Evolutionary conservation across 2,113 vertebrate species (phyloP).

Genomic region (Mormoops blainvillei): DNA sequence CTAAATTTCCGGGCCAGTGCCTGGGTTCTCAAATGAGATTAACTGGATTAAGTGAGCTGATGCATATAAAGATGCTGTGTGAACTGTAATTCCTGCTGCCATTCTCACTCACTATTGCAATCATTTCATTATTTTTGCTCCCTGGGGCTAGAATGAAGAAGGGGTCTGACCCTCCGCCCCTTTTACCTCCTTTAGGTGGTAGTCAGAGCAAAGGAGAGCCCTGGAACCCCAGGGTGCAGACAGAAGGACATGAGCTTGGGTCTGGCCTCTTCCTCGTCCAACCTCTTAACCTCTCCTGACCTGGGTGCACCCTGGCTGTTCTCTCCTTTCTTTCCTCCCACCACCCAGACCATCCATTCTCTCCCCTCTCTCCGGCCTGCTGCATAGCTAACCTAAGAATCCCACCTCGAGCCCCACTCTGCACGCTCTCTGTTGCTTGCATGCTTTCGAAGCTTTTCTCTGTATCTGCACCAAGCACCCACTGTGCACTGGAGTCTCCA

Average conservation of each 20-base stretch:
- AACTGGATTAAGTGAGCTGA: slow-evolving; percentile 38
- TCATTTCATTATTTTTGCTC: slow-evolving; percentile 29
- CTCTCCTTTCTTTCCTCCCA: background rate
- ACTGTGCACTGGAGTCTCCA: background rate
- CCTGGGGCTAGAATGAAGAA: background rate
- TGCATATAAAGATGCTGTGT: slow-evolving; percentile 28
- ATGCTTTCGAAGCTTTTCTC: background rate
- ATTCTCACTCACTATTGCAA: background rate
- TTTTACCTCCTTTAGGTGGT: background rate
- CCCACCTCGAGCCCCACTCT: background rate
- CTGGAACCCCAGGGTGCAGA: background rate
- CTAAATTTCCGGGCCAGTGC: background rate
- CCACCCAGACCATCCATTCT: background rate
- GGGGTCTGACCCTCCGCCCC: background rate
- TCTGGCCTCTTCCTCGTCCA: background rate
- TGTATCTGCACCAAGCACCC: background rate
- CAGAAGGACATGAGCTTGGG: background rate
- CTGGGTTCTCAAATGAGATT: slow-evolving; percentile 15
- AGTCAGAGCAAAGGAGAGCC: background rate
- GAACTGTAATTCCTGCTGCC: slow-evolving; percentile 35
- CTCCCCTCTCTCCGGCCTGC: background rate
- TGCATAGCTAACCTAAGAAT: background rate
- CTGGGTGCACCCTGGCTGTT: background rate
- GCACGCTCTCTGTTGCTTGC: background rate
- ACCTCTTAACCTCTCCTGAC: background rate